Percentiles rank a stretch among this genome's conserved stretches.
Evolutionary conservation across 2,113 vertebrate genomes (phyloP).

Genomic region (Gopherus evgoodei): DNA sequence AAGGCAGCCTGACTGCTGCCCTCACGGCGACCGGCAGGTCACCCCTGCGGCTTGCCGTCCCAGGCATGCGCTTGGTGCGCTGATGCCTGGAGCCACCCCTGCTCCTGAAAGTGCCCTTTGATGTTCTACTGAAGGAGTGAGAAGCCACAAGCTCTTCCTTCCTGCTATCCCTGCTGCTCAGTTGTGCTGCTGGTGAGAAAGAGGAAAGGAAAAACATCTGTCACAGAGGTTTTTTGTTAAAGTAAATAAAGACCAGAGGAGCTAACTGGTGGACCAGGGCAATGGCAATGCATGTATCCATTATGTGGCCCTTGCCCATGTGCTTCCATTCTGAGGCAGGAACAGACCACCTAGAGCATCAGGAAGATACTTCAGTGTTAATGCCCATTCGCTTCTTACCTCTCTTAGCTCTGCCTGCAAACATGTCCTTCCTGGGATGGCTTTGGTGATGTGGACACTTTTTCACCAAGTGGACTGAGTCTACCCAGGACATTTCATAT

Average conservation of each 20-base stretch:
- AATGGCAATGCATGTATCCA: background rate
- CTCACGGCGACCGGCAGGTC: too few relatives aligned
- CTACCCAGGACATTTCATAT: background rate
- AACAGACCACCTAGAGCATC: background rate
- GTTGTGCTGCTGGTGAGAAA: background rate
- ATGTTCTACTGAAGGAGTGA: background rate
- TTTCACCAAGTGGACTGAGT: background rate
- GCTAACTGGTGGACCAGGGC: background rate
- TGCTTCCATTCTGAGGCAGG: background rate
- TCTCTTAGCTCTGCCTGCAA: background rate
- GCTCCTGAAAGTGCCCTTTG: too few relatives aligned
- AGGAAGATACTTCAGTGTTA: background rate
- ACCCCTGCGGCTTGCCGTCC: too few relatives aligned
- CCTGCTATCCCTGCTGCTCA: too few relatives aligned
- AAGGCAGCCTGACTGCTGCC: too few relatives aligned
- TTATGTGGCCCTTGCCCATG: background rate
- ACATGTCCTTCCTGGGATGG: background rate
- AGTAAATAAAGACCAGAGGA: background rate
- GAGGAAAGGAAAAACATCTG: too few relatives aligned
- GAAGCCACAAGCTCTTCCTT: accelerated
- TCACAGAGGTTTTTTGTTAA: background rate
- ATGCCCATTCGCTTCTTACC: background rate
- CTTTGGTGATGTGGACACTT: background rate
- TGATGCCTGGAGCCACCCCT: too few relatives aligned
- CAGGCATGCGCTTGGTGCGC: too few relatives aligned